Percentiles rank a stretch among this genome's conserved stretches.
Evolutionary conservation across 2,113 vertebrate species (phyloP).

Genomic region (Clinocottus analis): DNA sequence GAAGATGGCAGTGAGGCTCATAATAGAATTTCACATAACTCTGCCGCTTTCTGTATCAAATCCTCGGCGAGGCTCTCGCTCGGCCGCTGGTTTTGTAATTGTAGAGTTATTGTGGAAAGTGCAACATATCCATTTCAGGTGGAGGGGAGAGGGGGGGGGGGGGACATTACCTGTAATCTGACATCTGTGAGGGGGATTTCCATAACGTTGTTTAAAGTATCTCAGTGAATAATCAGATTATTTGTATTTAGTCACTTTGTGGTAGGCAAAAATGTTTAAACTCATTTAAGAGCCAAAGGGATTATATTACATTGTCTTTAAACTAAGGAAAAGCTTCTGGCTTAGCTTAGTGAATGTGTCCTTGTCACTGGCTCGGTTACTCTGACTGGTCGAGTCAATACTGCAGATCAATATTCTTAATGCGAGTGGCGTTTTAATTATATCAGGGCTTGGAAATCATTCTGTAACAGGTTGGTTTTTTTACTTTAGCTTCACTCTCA

Average conservation of each 20-base stretch:
- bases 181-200: conserved; percentile 5
- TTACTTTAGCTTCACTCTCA: conserved; percentile 8
- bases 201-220: not conserved
- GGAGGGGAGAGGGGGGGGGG: too few relatives aligned
- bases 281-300: not conserved
- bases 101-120: conserved; percentile 38
- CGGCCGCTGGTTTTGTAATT: conserved; percentile 46
- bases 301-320: not conserved
- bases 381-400: conserved; percentile 31
- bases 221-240: conserved; percentile 12
- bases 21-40: conserved; percentile 62
- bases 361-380: conserved; percentile 28
- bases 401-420: conserved; percentile 47
- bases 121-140: conserved; percentile 33
- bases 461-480: conserved; percentile 13
- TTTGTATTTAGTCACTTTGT: conserved; percentile 22
- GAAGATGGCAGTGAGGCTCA: conserved; percentile 34
- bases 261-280: not conserved
- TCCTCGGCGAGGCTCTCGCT: conserved; percentile 43
- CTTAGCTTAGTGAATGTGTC: conserved; percentile 14
- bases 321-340: not conserved
- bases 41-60: conserved; percentile 39
- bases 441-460: conserved; percentile 18
- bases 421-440: conserved; percentile 40
- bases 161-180: conserved; percentile 20